phyloP scores from a whole-genome alignment of 2,888 invertebrate species.

The Fissipunctia ypsillon region DNA sequence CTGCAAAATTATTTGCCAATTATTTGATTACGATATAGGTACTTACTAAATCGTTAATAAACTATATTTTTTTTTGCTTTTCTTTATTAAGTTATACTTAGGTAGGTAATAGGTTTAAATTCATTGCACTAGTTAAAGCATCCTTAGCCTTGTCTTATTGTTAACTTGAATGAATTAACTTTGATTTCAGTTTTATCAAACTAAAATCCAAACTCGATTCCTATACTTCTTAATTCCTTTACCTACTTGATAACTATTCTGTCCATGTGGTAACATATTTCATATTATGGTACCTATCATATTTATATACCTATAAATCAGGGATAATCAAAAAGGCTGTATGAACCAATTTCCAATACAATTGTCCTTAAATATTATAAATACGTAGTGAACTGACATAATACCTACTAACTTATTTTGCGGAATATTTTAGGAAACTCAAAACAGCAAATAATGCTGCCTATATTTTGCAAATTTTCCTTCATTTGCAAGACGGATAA shows the following conservation, averaged over 20 bases:
- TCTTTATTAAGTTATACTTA: background rate
- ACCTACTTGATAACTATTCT: no score
- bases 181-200: background rate
- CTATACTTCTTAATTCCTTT: background rate
- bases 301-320: background rate
- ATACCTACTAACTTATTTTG: background rate
- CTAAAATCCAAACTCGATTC: background rate
- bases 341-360: background rate
- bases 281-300: background rate
- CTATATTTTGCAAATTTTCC: conserved; percentile 47
- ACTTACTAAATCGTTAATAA: background rate
- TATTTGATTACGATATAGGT: conserved; percentile 6
- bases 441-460: conserved; percentile 19
- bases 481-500: conserved; percentile 37
- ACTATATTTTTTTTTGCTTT: background rate
- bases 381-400: background rate
- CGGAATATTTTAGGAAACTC: conserved; percentile 23
- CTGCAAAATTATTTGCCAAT: background rate
- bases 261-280: conserved; percentile 13
- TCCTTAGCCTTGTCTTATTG: background rate
- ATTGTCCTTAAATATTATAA: conserved; percentile 34
- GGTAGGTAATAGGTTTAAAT: background rate
- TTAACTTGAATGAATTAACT: background rate
- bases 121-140: no score
- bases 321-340: conserved; percentile 10